phyloP scores from a whole-genome alignment of 2,797 vertebrate species.

The Tiaroga cobitis region DNA sequence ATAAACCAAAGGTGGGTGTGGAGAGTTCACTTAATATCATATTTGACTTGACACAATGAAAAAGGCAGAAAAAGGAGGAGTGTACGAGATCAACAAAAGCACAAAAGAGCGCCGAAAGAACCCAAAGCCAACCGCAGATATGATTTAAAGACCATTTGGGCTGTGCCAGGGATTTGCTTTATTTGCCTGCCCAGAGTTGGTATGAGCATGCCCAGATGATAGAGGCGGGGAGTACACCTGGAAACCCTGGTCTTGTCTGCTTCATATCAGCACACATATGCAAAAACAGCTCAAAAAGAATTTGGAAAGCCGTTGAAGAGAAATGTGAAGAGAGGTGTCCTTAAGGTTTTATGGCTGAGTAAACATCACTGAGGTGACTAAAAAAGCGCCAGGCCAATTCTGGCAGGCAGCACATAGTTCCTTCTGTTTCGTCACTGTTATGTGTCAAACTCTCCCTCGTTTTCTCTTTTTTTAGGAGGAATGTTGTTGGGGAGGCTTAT shows the following conservation, averaged over 20 bases:
- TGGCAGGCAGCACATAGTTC: neutral
- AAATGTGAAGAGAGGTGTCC: neutral
- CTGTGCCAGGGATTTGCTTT: constrained; percentile 24
- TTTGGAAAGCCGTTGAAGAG: neutral
- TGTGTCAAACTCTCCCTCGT: neutral
- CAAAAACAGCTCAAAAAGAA: neutral
- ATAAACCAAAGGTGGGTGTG: constrained; percentile 33
- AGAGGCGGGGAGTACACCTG: constrained; percentile 3
- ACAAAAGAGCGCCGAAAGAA: neutral
- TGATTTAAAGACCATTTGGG: constrained; percentile 39
- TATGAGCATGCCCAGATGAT: constrained; percentile 31
- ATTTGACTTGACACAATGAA: neutral
- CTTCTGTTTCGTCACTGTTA: constrained; percentile 30
- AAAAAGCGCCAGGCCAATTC: neutral
- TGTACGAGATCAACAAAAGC: constrained; percentile 5
- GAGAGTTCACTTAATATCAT: constrained; percentile 18
- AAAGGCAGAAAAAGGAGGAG: neutral
- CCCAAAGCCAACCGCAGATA: constrained; percentile 22
- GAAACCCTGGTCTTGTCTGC: neutral
- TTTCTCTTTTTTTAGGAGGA: constrained; percentile 53
- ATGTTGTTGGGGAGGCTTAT: constrained; percentile 61
- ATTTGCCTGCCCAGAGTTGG: constrained; percentile 14
- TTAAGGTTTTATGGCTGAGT: neutral
- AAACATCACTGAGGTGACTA: constrained; percentile 17
- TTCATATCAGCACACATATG: constrained; percentile 6